Percentiles rank a stretch among this genome's conserved stretches.
These are phyloP conservation scores for Mus spicilegus DNA, from an alignment of 2,113 vertebrate species.

Conservation along the genomic window DNA sequence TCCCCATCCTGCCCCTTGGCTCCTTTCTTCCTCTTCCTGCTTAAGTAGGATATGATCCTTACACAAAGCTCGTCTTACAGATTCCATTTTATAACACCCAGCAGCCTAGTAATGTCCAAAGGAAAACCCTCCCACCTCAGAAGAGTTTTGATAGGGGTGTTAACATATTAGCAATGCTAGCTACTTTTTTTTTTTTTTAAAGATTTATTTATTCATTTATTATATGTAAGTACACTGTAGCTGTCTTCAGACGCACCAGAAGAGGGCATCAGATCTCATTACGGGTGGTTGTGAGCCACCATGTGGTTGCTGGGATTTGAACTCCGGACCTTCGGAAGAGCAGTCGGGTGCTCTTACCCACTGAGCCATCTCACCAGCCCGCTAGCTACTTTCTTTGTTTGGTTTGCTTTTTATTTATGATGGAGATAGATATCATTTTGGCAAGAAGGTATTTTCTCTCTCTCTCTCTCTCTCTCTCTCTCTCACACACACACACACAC, in stretches of 20 bases:
- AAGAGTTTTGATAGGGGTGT: background rate
- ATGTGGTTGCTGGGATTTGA: no score
- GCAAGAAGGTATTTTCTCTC: background rate
- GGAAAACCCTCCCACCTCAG: background rate
- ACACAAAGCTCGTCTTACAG: background rate
- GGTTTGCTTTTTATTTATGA: conserved; percentile 11
- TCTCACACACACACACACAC: no score
- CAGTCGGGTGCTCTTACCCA: no score
- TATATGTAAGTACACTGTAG: no score
- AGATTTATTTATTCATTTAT: no score
- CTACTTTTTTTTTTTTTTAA: no score
- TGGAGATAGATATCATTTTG: conserved; percentile 2
- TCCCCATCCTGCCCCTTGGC: background rate
- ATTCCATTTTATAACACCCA: background rate
- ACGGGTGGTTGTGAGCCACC: no score
- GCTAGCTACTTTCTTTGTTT: background rate
- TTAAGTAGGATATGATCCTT: background rate
- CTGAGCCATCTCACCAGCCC: no score
- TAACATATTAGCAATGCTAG: background rate
- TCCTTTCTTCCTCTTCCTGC: background rate
- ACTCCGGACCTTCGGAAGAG: no score
- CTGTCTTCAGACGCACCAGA: no score
- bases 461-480: no score
- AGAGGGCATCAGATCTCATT: no score
- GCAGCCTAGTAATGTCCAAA: background rate